Conservation (phyloP, 2,797 vertebrate species). For the Zenarchopterus dispar region DNA sequence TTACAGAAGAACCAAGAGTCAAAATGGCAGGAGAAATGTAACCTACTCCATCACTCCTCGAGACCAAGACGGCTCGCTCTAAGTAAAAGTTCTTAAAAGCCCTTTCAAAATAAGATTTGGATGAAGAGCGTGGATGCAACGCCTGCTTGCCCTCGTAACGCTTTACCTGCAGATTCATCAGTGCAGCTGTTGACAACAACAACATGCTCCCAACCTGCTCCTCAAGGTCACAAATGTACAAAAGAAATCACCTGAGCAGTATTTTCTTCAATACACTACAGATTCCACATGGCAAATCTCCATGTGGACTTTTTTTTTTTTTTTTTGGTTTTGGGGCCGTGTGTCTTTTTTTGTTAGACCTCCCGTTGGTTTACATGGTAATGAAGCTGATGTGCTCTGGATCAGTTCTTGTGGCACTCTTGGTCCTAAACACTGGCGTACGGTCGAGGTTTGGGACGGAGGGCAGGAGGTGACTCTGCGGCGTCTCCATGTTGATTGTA, state of each 20-base stretch:
- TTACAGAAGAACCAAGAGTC: slow-evolving; percentile 55
- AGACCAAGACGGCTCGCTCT: slow-evolving; percentile 24
- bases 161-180: slow-evolving; percentile 23
- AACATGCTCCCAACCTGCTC: slow-evolving; percentile 18
- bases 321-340: neutral
- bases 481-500: slow-evolving; percentile 51
- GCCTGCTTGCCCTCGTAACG: slow-evolving; percentile 29
- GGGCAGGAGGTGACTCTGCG: slow-evolving; percentile 43
- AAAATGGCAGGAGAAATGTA: slow-evolving; percentile 32
- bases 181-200: slow-evolving; percentile 5
- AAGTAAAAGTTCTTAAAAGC: slow-evolving; percentile 14
- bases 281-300: slow-evolving; percentile 10
- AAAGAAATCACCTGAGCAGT: slow-evolving; percentile 14
- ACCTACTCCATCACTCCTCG: slow-evolving; percentile 17
- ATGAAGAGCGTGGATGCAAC: slow-evolving; percentile 14
- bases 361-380: slow-evolving; percentile 43
- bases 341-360: slow-evolving; percentile 32
- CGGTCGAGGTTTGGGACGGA: slow-evolving; percentile 35
- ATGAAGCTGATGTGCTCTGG: slow-evolving; percentile 11
- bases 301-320: neutral
- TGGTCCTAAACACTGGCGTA: slow-evolving; percentile 65
- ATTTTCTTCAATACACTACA: slow-evolving; percentile 56
- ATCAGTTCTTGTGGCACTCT: slow-evolving; percentile 34
- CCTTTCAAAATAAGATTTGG: slow-evolving; percentile 4
- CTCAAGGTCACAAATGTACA: slow-evolving; percentile 31